Evolutionary conservation across 2,797 vertebrate species (phyloP), one percentile per base, ranked within the genome.

Genomic region (Ctenopoma multispine): DNA sequence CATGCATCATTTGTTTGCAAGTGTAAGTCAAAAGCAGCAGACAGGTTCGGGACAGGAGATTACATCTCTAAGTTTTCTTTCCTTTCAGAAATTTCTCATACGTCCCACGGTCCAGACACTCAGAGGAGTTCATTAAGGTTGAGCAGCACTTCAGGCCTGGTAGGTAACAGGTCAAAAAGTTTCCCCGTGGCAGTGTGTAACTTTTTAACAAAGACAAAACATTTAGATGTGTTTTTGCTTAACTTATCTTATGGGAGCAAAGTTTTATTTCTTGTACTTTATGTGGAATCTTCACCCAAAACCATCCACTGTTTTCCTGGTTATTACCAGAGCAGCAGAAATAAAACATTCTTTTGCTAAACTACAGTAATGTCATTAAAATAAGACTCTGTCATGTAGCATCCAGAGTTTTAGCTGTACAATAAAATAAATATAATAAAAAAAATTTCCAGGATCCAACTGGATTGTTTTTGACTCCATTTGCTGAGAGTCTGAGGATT

Each of bases 1-100:
- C 55, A 77, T 1, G 61, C 79, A 58, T 44, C 1, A 29, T 84
- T 81, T 72, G 80, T 85, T 77, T 85, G 67, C 23, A 17, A 77
- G 83, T 74, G 79, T 48, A 79, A 82, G 80, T 55, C 58, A 60
- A 87, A 83, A 74, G 69, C 66, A 24, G 53, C 58, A 74, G 79
- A 81, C 83, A 67, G 81, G 72, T 81, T 82, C 58, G 72, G 84
- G 61, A 76, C 69, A 59, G 63, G 59, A 81, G 88, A 87, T 91
- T 85, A 87, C 75, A 77, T 82, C 77, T 82, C 75, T 38, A 72
- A 55, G 63, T 82, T 83, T 82, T 68, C 36, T 56, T 72, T 59
- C 51, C 72, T 75, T 63, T 77, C 70, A 36, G 61, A 67, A 62
- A 55, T 87, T 87, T 81, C 72, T 84, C 84, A 85, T 77, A 81